Base-by-base conservation (phyloP, 2,113 vertebrate species). In the Calyptomena viridis region DNA sequence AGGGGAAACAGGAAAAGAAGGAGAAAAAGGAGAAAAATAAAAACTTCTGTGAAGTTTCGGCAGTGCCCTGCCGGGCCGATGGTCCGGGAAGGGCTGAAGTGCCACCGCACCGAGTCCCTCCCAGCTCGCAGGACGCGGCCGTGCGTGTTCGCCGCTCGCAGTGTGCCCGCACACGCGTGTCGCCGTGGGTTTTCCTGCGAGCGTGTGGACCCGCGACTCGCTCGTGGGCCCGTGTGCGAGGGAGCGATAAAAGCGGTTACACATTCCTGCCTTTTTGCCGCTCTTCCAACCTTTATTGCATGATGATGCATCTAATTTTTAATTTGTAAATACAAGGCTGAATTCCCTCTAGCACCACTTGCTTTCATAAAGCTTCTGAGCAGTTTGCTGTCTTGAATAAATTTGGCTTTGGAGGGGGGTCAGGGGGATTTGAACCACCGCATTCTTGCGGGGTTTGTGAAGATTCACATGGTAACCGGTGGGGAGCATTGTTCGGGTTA, bases 381-480 rank as follows among this genome's bases (percentile, higher is more conserved):
- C 98, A 97, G 98, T 99, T 98, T 98, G 98, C 98, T 97, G 98
- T 98, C 98, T 98, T 98, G 99, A 99, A 99, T 99, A 99, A 98
- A 99, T 99, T 98, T 97, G 96, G 98, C 97, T 97, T 98, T 95
- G 97, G 98, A 97, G 98, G 95, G 97, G 97, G 98, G 98, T 98
- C 97, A 98, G 97, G 98, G 98, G 98, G 99, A 99, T 99, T 99
- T 99, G 99, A 99, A 99, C 98, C 98, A 98, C 97, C 95, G 98
- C 99, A 99, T 99, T 99, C 99, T 99, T 99, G 98, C 99, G 98
- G 98, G 98, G 98, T 98, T 98, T 98, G 98, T 98, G 98, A 98
- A 98, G 99, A 99, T 99, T 98, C 99, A 98, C 99, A 99, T 99
- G 99, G 99, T 99, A 99, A 99, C 99, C 98, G 97, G 97, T 97